phyloP scores from a whole-genome alignment of 2,888 invertebrate species.

The Mesorhabditis sp. region DNA sequence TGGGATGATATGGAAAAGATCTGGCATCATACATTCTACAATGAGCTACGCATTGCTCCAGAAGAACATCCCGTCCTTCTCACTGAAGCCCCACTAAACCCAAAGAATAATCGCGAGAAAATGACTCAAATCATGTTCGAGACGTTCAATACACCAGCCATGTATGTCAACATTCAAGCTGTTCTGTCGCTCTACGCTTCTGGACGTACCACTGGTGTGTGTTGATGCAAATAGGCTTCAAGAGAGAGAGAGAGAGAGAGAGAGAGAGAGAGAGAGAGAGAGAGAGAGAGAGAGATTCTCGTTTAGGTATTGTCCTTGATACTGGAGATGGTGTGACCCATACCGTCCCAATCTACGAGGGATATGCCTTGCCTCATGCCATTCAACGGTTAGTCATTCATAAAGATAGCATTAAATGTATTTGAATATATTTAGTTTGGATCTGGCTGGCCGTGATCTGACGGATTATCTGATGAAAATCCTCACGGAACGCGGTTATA shows the following conservation, averaged over 20 bases:
- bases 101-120: slow-evolving; percentile 82
- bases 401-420: no score
- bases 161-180: slow-evolving; percentile 79
- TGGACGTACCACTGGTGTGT: slow-evolving; percentile 79
- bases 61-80: slow-evolving; percentile 88
- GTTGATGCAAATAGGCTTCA: neutral
- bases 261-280: no score
- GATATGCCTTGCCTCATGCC: slow-evolving; percentile 64
- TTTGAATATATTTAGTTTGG: slow-evolving; percentile 40
- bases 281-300: no score
- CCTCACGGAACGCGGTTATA: slow-evolving; percentile 63
- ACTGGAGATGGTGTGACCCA: slow-evolving; percentile 88
- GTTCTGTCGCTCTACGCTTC: slow-evolving; percentile 87
- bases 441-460: slow-evolving; percentile 72
- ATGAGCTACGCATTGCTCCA: slow-evolving; percentile 87
- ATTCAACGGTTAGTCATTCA: slow-evolving; percentile 50
- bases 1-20: slow-evolving; percentile 98
- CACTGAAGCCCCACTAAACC: slow-evolving; percentile 87
- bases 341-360: slow-evolving; percentile 73
- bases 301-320: slow-evolving; percentile 65
- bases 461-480: slow-evolving; percentile 67
- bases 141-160: slow-evolving; percentile 65
- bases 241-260: no score
- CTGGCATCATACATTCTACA: slow-evolving; percentile 87
- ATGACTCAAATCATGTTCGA: slow-evolving; percentile 72